Percentiles rank a stretch among this genome's conserved stretches.
phyloP scores from a whole-genome alignment of 2,888 invertebrate species.

The Trissonchulus sp. region DNA sequence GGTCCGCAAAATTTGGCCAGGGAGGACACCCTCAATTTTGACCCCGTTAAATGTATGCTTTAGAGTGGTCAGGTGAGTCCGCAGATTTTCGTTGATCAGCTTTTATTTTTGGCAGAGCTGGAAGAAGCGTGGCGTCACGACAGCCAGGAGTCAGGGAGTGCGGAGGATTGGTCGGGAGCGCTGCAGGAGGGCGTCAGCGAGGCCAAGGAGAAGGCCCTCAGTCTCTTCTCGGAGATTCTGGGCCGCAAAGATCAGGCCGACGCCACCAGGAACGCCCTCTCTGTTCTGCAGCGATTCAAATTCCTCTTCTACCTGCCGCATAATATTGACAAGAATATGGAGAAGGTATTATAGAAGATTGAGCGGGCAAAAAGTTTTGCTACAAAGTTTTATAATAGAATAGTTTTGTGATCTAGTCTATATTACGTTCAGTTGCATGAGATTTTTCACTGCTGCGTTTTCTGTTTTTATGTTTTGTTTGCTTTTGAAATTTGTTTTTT shows the following conservation, averaged over 20 bases:
- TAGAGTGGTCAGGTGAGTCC: no score
- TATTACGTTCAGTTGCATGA: no score
- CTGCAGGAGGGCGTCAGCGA: slow-evolving; percentile 57
- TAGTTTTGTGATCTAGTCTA: no score
- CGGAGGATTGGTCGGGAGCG: slow-evolving; percentile 54
- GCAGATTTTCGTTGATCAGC: no score
- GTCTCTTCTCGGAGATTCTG: slow-evolving; percentile 83
- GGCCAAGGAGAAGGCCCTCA: slow-evolving; percentile 82
- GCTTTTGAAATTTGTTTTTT: no score
- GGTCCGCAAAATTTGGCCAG: no score
- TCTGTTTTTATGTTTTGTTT: no score
- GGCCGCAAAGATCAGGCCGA: slow-evolving; percentile 88
- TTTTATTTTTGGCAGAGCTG: not conserved
- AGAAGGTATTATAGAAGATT: slow-evolving; percentile 59
- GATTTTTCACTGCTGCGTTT: no score
- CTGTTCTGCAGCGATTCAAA: slow-evolving; percentile 82
- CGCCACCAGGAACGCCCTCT: slow-evolving; percentile 85
- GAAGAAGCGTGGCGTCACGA: slow-evolving; percentile 39
- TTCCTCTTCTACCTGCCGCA: slow-evolving; percentile 92
- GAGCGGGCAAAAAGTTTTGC: no score
- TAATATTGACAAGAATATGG: slow-evolving; percentile 84
- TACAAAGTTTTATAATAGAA: no score
- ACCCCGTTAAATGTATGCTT: no score
- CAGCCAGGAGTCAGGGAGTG: slow-evolving; percentile 35
- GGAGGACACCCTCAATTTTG: no score